Percentiles rank a stretch among this genome's conserved stretches.
Evolutionary conservation across 2,797 vertebrate species (phyloP).

Genomic region (Coluber constrictor): DNA sequence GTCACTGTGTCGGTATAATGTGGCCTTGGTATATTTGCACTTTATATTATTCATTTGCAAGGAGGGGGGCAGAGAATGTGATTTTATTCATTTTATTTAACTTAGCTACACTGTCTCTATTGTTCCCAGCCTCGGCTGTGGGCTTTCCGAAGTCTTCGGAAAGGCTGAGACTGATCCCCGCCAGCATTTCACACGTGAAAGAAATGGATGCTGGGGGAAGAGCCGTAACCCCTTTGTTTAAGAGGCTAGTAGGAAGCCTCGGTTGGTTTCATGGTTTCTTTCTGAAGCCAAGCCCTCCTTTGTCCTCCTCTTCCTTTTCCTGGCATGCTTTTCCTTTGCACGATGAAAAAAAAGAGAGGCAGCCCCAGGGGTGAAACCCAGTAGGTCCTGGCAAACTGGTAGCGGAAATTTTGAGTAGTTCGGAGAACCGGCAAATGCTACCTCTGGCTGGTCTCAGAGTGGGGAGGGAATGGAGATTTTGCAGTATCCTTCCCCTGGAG

Average conservation of each 20-base stretch:
- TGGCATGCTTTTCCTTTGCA: background rate
- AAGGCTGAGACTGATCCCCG: background rate
- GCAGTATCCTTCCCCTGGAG: too few species aligned
- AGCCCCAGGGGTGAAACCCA: background rate
- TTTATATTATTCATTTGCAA: slow-evolving; percentile 46
- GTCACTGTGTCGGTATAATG: slow-evolving; percentile 27
- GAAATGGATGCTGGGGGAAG: too few species aligned
- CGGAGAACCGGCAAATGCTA: too few species aligned
- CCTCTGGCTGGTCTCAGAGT: too few species aligned
- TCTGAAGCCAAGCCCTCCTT: background rate
- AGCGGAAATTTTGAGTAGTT: too few species aligned
- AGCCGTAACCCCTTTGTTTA: background rate
- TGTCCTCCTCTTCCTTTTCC: background rate
- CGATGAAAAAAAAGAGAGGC: background rate
- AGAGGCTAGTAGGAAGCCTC: background rate
- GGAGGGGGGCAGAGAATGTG: background rate
- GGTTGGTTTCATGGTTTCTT: background rate
- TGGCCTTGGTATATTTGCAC: slow-evolving; percentile 15
- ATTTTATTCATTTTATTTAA: background rate
- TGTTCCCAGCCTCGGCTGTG: background rate
- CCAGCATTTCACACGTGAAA: background rate
- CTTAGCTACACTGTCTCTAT: accelerated
- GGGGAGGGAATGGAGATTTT: too few species aligned
- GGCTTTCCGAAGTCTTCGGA: background rate
- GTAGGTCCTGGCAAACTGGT: too few species aligned